Evolutionary conservation across 92 coral and sea anemone species (phyloP).

Genomic region (Isaurus tuberculatus): DNA sequence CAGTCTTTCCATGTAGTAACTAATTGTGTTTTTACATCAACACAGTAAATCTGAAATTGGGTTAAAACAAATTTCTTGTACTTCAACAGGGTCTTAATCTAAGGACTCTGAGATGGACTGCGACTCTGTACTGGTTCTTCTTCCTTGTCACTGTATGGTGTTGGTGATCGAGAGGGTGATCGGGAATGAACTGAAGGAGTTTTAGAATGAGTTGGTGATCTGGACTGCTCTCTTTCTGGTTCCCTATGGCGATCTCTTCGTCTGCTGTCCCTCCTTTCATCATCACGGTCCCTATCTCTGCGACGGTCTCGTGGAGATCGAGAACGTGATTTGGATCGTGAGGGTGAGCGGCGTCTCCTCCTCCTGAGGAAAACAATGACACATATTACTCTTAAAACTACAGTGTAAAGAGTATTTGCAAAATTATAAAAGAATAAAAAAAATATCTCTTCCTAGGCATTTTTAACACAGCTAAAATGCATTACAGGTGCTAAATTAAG

Average conservation of each 20-base stretch:
- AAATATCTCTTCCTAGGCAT: too few species aligned
- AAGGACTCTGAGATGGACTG: slow-evolving; percentile 65
- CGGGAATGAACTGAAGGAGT: slow-evolving; percentile 54
- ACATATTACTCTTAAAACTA: background rate
- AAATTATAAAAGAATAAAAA: too few species aligned
- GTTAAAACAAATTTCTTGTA: background rate
- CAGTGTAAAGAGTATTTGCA: too few species aligned
- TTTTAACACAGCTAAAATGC: too few species aligned
- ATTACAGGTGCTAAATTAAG: too few species aligned
- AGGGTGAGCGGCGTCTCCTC: slow-evolving; percentile 60
- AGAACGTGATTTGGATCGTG: slow-evolving; percentile 71
- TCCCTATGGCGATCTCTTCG: slow-evolving; percentile 44
- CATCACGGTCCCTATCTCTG: slow-evolving; percentile 37
- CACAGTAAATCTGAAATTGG: background rate
- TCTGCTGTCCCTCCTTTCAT: slow-evolving; percentile 29
- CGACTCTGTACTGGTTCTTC: slow-evolving; percentile 68
- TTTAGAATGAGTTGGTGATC: slow-evolving; percentile 70
- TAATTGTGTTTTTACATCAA: background rate
- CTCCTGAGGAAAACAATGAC: background rate
- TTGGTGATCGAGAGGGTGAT: slow-evolving; percentile 43
- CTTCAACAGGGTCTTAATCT: background rate
- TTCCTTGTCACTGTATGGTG: slow-evolving; percentile 66
- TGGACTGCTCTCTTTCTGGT: slow-evolving; percentile 63
- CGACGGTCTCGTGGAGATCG: slow-evolving; percentile 55
- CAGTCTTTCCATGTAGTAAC: background rate